Evolutionary conservation across 2,888 invertebrate species (phyloP), one percentile per base, ranked within the genome.

Genomic region (Quadriops clusia): DNA sequence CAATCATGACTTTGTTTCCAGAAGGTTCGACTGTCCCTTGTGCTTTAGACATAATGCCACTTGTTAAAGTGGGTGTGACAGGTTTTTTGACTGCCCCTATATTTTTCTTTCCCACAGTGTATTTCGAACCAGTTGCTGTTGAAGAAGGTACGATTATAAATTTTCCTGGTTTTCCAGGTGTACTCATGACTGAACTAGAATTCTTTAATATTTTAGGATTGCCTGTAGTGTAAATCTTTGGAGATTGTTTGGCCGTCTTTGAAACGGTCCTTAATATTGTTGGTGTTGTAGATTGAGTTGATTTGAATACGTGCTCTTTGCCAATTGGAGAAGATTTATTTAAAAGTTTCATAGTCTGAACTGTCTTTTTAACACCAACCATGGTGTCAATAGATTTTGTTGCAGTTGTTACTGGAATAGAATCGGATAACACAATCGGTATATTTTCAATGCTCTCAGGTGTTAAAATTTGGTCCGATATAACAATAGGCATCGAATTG

Each of bases 401-500:
- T 4, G 49, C 28, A 12, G 32, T 28, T 9, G 30, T 29, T 8
- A 45, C 16, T 3, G 49, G 35, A 9, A 43, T 36, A 18, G 47
- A 35, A 10, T n/a, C n/a, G 7, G 63, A 59, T 40, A 65, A 56
- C 1, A 74, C 69, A 17, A 76, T 68, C 0, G 77, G 77, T 68
- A 77, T 72, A 47, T 74, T 74, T 43, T 77, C 75, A 29, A 77
- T 72, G 45, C 60, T 74, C 47, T 77, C 77, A 1, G 77, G 69
- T 1, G 74, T 74, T 34, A 78, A 55, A 21, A 74, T 67, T 44
- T 79, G 78, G 42, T 80, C 80, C 17, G 76, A 75, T 22, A 81
- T 54, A 3, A 81, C 77, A 38, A 81, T 76, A 2, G 81, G 81
- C 77, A 81, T 79, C 2, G 77, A 77, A 53, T 77, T 75, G 17